Base-by-base conservation (phyloP, 1,140 invertebrate genomes). In the Octopus bimaculoides region DNA sequence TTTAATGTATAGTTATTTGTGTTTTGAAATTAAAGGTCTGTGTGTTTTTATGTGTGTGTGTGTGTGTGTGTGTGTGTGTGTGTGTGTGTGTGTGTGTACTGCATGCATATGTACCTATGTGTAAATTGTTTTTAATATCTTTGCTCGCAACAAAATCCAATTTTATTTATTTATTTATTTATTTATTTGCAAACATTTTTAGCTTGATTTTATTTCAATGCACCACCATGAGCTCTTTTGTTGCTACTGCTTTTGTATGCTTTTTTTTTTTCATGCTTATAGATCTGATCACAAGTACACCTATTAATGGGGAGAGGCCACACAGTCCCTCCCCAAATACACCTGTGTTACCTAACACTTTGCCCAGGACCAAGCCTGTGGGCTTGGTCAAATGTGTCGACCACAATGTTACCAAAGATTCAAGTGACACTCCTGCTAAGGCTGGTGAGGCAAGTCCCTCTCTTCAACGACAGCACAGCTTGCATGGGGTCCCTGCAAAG, bases 161-260 rank as follows among this genome's bases (percentile, higher is more conserved):
- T 41, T 41, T 41, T 41, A 41, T 41, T 41, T 41, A 41, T 41
- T 41, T 41, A 41, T 41, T 41, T 41, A 41, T 3, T 41, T 3
- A 41, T 41, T 41, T 41, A 41, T 41, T 41, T 41, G 0, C 26
- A 41, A 41, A 41, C 26, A 41, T 41, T 41, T 41, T 41, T 41
- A 41, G 26, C 26, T 41, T 41, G 26, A 41, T 41, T 41, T 41
- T 41, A 41, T 41, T 41, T 41, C 26, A 41, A 41, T 41, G 26
- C 26, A 41, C 26, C 26, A 41, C 26, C 26, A 41, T 41, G 26
- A 41, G 26, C 26, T 41, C 26, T 71, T 71, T 71, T 71, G 66
- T 71, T 71, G 66, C 66, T 71, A 5, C 66, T 71, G 66, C 66
- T 71, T 71, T 71, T 71, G 66, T 71, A 71, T 71, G 66, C 66